phyloP scores from a whole-genome alignment of 2,888 invertebrate species.

The Hartigia nigra region DNA sequence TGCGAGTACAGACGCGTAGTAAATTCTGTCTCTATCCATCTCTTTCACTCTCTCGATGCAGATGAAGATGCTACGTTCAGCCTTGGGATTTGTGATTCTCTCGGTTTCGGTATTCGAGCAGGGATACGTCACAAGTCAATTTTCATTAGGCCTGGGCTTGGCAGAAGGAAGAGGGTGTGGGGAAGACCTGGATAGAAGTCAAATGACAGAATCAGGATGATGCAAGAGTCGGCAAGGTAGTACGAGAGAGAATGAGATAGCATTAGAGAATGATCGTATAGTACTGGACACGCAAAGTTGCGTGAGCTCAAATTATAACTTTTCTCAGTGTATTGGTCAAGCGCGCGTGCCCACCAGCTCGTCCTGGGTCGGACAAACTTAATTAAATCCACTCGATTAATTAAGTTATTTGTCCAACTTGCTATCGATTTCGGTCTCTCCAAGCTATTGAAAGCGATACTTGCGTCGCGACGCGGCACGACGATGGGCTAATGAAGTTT shows the following conservation, averaged over 20 bases:
- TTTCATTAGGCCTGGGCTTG: constrained; percentile 49
- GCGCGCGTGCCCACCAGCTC: neutral
- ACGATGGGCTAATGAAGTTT: neutral
- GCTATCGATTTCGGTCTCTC: constrained; percentile 31
- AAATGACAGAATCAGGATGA: constrained; percentile 26
- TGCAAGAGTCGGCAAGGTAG: constrained; percentile 29
- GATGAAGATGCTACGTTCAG: constrained; percentile 7
- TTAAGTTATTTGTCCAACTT: constrained; percentile 53
- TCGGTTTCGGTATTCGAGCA: neutral
- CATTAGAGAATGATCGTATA: constrained; percentile 18
- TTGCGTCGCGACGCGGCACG: neutral
- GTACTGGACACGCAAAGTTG: constrained; percentile 52
- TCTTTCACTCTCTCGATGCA: neutral
- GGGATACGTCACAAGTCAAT: constrained; percentile 40
- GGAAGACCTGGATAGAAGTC: constrained; percentile 13
- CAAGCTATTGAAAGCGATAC: neutral
- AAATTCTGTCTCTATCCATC: neutral
- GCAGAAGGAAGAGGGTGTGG: constrained; percentile 14
- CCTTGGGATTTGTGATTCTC: neutral
- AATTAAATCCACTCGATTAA: constrained; percentile 60
- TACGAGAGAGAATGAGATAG: constrained; percentile 23
- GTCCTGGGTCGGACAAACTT: constrained; percentile 36
- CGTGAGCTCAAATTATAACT: constrained; percentile 53
- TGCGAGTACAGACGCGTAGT: neutral
- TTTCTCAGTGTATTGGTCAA: constrained; percentile 25